Evolutionary conservation across 2,113 vertebrate species (phyloP).

Genomic region (Dipodomys spectabilis): DNA sequence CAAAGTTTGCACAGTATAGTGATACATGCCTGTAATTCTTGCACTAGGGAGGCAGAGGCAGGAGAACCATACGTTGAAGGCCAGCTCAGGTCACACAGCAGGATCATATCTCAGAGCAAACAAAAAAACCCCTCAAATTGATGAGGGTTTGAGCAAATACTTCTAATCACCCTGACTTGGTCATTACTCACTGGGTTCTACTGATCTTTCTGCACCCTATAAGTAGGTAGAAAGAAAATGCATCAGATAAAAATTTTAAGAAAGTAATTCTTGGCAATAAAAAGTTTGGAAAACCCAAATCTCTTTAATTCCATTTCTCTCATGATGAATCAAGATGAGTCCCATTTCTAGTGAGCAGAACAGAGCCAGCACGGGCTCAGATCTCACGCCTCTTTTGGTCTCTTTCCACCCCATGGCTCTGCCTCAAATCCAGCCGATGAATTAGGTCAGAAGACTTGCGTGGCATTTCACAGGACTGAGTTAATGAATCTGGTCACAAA

Average conservation of each 20-base stretch:
- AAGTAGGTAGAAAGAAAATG: neutral
- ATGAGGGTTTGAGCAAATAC: neutral
- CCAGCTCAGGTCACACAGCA: too few relatives aligned
- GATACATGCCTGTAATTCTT: too few relatives aligned
- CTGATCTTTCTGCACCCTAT: neutral
- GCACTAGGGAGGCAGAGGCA: too few relatives aligned
- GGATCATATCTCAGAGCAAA: too few relatives aligned
- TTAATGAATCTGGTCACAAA: conserved; percentile 40
- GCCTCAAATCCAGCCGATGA: conserved; percentile 31
- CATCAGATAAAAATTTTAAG: neutral
- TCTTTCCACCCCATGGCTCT: neutral
- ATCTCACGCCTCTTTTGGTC: neutral
- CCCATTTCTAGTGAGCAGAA: neutral
- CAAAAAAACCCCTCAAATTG: neutral
- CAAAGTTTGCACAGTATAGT: neutral
- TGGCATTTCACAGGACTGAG: neutral
- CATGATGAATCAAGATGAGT: neutral
- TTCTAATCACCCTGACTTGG: neutral
- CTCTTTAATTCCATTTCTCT: conserved; percentile 28
- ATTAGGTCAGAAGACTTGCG: neutral
- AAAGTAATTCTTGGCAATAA: neutral
- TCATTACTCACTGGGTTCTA: neutral
- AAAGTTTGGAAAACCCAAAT: neutral
- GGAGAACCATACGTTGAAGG: too few relatives aligned
- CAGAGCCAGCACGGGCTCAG: neutral